Evolutionary conservation across 1,140 invertebrate genomes (phyloP).

Genomic region (Homalodisca vitripennis): DNA sequence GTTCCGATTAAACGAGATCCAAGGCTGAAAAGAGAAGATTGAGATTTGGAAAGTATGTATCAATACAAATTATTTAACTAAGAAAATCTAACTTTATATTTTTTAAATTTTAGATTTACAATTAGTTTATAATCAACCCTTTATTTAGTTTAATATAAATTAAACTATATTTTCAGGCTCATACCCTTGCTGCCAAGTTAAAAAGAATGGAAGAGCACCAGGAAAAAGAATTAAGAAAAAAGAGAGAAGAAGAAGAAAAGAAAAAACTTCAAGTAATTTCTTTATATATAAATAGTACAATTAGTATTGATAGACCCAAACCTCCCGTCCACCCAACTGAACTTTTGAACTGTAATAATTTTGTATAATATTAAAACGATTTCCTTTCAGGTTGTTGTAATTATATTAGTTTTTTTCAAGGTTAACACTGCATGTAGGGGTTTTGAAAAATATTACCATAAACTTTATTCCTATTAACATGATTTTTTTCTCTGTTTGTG

Average conservation of each 20-base stretch:
- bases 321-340: not conserved
- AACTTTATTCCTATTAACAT: no score
- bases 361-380: not conserved
- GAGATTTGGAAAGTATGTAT: constrained; percentile 16
- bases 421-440: not conserved
- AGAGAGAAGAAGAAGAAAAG: constrained; percentile 7
- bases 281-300: not conserved
- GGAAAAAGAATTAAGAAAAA: not conserved
- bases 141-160: constrained; percentile 2
- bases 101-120: not conserved
- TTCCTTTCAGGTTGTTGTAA: not conserved
- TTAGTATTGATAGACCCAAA: not conserved
- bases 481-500: no score
- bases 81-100: not conserved
- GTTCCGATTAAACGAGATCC: constrained; percentile 6
- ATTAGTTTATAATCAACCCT: not conserved
- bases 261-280: not conserved
- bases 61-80: not conserved
- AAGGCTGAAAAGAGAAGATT: constrained; percentile 9
- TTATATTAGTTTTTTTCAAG: not conserved
- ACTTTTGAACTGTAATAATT: not conserved
- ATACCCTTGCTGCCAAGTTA: not conserved
- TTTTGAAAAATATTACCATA: no score
- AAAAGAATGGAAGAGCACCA: not conserved
- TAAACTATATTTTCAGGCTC: not conserved